Percentiles rank a stretch among this genome's conserved stretches.
Evolutionary conservation across 2,113 vertebrate genomes (phyloP).

Genomic region (Athene cunicularia): DNA sequence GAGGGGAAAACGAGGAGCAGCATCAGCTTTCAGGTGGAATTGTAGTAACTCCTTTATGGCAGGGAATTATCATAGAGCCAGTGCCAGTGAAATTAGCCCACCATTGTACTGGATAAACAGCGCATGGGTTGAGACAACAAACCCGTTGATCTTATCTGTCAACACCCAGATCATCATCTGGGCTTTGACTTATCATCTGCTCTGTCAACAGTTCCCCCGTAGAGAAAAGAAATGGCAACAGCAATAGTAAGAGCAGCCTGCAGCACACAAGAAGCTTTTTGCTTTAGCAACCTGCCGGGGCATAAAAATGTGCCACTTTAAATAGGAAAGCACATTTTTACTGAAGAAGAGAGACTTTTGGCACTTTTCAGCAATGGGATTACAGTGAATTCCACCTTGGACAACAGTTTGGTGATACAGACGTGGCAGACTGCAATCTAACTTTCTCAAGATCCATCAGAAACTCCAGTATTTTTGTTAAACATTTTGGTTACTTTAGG

Average conservation of each 20-base stretch:
- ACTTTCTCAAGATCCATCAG: neutral
- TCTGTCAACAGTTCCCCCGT: neutral
- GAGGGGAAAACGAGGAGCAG: neutral
- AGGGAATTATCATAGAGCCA: neutral
- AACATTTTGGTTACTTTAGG: neutral
- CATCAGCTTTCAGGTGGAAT: neutral
- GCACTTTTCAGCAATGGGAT: neutral
- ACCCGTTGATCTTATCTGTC: slow-evolving; percentile 31
- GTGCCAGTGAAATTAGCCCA: slow-evolving; percentile 10
- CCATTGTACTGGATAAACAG: neutral
- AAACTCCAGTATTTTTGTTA: neutral
- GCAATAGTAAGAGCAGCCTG: neutral
- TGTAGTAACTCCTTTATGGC: neutral
- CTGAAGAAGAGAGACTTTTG: neutral
- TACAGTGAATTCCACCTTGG: neutral
- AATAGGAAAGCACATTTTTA: neutral
- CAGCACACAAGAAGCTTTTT: neutral
- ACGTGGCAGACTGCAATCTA: fast-evolving
- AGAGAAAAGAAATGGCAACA: slow-evolving; percentile 8
- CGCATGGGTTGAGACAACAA: neutral
- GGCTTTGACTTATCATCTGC: slow-evolving; percentile 3
- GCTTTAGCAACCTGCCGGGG: neutral
- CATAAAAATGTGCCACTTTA: neutral
- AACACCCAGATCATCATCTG: slow-evolving; percentile 13
- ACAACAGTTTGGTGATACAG: neutral